These are phyloP conservation scores for Lottia scabra DNA, from an alignment of 2,888 invertebrate species.

Conservation along the genomic window DNA sequence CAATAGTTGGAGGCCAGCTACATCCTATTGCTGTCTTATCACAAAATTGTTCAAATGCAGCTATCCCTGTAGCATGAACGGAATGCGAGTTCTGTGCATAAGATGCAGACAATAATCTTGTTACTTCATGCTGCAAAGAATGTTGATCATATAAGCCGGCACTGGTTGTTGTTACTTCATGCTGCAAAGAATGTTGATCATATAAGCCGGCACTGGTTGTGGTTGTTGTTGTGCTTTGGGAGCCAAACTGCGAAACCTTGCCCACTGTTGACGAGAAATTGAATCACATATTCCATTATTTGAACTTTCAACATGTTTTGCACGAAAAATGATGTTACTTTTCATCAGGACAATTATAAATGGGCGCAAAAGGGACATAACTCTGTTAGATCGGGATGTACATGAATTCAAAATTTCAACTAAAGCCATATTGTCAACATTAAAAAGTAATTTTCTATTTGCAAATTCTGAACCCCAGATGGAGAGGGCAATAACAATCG, in stretches of 20 bases:
- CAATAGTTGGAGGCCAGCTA: not conserved
- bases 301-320: not conserved
- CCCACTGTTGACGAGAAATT: slow-evolving; percentile 18
- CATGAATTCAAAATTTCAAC: slow-evolving; percentile 20
- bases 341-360: slow-evolving; percentile 3
- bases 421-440: slow-evolving; percentile 21
- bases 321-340: not conserved
- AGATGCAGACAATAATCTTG: not conserved
- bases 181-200: too few species aligned
- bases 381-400: slow-evolving; percentile 15
- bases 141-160: too few species aligned
- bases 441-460: not conserved
- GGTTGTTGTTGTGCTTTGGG: slow-evolving; percentile 8
- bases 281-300: slow-evolving; percentile 17
- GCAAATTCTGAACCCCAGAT: slow-evolving; percentile 4
- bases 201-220: slow-evolving; percentile 1
- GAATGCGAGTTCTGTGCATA: not conserved
- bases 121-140: too few species aligned
- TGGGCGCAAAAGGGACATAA: slow-evolving; percentile 22
- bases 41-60: not conserved
- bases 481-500: slow-evolving; percentile 4
- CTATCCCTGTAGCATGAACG: not conserved
- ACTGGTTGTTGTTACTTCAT: too few species aligned
- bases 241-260: slow-evolving; percentile 8
- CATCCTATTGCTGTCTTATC: not conserved